A percentile compares a stretch with the other conserved stretches of the same genome.
Conservation (phyloP, 2,888 invertebrate species). For the Dilophus febrilis region DNA sequence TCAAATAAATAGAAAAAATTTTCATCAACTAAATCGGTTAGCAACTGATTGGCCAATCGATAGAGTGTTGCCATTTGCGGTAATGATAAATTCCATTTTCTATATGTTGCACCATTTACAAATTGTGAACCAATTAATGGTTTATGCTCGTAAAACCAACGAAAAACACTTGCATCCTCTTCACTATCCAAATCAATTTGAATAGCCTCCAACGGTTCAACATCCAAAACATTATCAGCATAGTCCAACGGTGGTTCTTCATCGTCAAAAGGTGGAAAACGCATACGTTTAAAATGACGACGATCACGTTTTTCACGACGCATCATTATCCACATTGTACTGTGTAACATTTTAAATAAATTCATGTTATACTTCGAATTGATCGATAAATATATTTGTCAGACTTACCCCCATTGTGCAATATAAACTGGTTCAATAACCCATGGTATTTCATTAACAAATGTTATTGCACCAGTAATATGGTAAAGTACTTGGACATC, state of each 20-base stretch:
- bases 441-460: conserved; percentile 99
- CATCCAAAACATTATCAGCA: conserved; percentile 97
- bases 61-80: conserved; percentile 98
- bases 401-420: conserved; percentile 89
- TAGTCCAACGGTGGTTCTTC: conserved; percentile 99
- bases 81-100: conserved; percentile 87
- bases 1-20: conserved; percentile 99
- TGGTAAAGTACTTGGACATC: conserved; percentile 97
- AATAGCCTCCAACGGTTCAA: conserved; percentile 96
- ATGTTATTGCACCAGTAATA: conserved; percentile 98
- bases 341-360: too few species aligned
- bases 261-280: conserved; percentile 99
- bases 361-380: too few species aligned
- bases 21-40: conserved; percentile 94
- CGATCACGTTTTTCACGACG: conserved; percentile 95
- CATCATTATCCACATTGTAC: conserved; percentile 99
- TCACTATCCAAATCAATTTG: conserved; percentile 95
- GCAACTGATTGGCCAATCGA: conserved; percentile 88
- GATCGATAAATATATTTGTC: too few species aligned
- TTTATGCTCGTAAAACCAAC: conserved; percentile 98
- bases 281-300: conserved; percentile 96
- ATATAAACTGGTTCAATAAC: conserved; percentile 98
- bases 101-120: conserved; percentile 94
- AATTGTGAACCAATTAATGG: conserved; percentile 79
- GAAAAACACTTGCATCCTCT: conserved; percentile 77